phyloP scores from a whole-genome alignment of 2,113 vertebrate genomes.

The Oceanites oceanicus region DNA sequence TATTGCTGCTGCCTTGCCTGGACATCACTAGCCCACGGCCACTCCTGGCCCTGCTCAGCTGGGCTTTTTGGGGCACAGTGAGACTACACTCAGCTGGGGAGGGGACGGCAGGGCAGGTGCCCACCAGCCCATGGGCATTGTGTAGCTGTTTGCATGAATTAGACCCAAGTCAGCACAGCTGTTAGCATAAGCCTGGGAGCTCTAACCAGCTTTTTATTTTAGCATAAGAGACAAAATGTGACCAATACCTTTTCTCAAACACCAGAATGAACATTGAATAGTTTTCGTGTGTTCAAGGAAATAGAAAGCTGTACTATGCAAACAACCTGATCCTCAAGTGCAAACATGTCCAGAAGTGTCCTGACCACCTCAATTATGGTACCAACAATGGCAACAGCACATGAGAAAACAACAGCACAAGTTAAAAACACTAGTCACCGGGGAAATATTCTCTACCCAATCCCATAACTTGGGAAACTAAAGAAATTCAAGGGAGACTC shows the following conservation, averaged over 20 bases:
- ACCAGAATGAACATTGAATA: not conserved
- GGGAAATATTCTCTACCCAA: not conserved
- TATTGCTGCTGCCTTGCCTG: not conserved
- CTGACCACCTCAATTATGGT: not conserved
- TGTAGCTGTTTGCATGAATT: not conserved
- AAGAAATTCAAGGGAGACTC: not conserved
- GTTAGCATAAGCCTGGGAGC: not conserved
- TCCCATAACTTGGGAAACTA: not conserved
- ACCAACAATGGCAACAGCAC: not conserved
- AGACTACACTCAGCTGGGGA: accelerated
- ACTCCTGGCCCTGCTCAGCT: not conserved
- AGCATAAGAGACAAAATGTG: not conserved
- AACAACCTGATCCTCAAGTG: not conserved
- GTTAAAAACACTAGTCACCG: not conserved
- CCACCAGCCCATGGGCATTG: no score
- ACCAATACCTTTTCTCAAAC: not conserved
- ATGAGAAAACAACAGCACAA: not conserved
- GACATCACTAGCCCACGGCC: not conserved
- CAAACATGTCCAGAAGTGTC: not conserved
- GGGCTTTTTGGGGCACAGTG: accelerated
- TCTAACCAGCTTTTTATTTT: not conserved
- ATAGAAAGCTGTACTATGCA: not conserved
- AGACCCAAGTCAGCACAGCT: not conserved
- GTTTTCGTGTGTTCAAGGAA: not conserved
- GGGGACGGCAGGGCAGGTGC: not conserved